These are phyloP conservation scores for Anastrepha obliqua DNA, from an alignment of 1,140 invertebrate genomes.

Conservation along the genomic window DNA sequence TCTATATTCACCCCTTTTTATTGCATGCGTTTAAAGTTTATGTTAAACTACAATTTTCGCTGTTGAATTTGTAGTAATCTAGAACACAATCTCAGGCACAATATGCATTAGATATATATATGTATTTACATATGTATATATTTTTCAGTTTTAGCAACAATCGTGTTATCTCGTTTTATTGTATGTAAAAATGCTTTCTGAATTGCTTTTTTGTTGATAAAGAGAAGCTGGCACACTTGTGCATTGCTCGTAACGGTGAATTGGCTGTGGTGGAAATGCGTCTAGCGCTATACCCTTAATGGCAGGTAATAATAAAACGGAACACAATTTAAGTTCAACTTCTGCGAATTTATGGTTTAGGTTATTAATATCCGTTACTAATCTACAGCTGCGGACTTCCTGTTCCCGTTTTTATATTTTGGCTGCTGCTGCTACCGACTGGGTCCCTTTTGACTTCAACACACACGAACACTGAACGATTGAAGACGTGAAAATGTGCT, in stretches of 20 bases:
- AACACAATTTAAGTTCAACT: constrained; percentile 30
- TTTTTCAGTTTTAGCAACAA: constrained; percentile 16
- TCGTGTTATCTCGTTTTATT: background rate
- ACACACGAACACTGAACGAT: background rate
- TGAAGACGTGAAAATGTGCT: constrained; percentile 51
- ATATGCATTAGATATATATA: constrained; percentile 50
- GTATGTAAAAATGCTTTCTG: constrained; percentile 37
- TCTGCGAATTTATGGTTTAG: background rate
- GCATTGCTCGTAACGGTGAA: constrained; percentile 11
- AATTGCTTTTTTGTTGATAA: constrained; percentile 33
- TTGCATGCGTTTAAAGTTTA: background rate
- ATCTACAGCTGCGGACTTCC: background rate
- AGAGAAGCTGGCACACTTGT: constrained; percentile 26
- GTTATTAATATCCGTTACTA: constrained; percentile 11
- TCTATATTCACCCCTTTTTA: background rate
- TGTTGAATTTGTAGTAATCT: constrained; percentile 10
- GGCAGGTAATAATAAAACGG: constrained; percentile 37
- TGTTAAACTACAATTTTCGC: background rate
- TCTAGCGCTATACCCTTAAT: constrained; percentile 25
- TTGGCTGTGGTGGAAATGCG: background rate
- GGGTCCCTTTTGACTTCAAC: constrained; percentile 4
- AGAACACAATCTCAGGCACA: constrained; percentile 51
- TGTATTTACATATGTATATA: background rate
- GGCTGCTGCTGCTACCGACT: constrained; percentile 43
- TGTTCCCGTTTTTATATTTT: constrained; percentile 20